Conservation (phyloP, 2,113 vertebrate genomes). For the Struthio camelus region DNA sequence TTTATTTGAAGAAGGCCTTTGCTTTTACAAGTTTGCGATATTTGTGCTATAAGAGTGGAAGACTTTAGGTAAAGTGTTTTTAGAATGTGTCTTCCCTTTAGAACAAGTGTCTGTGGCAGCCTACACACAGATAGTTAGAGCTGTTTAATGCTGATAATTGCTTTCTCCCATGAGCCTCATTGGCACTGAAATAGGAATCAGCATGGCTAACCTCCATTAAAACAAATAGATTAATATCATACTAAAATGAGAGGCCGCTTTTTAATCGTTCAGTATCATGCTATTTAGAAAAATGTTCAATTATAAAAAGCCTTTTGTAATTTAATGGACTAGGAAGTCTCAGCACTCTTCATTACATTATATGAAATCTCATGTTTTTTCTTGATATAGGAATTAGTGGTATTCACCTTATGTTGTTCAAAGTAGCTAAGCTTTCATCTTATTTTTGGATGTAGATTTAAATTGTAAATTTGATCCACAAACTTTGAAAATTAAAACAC, state of each 20-base stretch:
- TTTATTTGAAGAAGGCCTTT: not conserved
- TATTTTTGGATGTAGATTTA: not conserved
- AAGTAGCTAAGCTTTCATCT: not conserved
- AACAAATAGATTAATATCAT: conserved; percentile 48
- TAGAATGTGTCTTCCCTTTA: not conserved
- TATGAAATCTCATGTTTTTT: not conserved
- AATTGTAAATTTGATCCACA: not conserved
- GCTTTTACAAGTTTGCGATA: not conserved
- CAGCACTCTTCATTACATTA: not conserved
- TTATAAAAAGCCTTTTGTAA: conserved; percentile 46
- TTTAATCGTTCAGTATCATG: conserved; percentile 36
- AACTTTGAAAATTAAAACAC: not conserved
- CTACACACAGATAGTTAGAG: not conserved
- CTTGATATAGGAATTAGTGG: not conserved
- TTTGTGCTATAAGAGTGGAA: not conserved
- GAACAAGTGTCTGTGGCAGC: not conserved
- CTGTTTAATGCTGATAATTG: conserved; percentile 11
- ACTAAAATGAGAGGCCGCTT: conserved; percentile 17
- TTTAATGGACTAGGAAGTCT: conserved; percentile 8
- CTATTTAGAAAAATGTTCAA: conserved; percentile 45
- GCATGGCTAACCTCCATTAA: conserved; percentile 9
- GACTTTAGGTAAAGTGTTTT: not conserved
- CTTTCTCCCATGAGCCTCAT: not conserved
- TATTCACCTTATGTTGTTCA: not conserved
- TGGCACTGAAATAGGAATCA: not conserved